phyloP scores from a whole-genome alignment of 1,140 invertebrate genomes.

The Theocolax elegans region DNA sequence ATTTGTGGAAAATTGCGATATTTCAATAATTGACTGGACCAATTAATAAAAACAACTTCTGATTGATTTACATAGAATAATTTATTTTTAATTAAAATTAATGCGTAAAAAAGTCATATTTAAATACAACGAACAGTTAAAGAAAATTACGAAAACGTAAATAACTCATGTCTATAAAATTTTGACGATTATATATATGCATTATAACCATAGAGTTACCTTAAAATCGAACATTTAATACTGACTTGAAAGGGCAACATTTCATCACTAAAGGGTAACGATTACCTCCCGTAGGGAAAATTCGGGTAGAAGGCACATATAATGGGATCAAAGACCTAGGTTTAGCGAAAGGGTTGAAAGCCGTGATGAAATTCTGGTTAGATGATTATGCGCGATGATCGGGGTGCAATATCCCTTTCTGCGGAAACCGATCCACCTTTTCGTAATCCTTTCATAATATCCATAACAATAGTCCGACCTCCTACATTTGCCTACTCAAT shows the following conservation, averaged over 20 bases:
- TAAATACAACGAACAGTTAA: too few species aligned
- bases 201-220: too few species aligned
- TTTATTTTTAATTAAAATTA: too few species aligned
- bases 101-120: too few species aligned
- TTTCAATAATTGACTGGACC: too few species aligned
- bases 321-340: background rate
- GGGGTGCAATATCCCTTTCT: constrained; percentile 19
- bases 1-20: too few species aligned
- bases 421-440: background rate
- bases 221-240: background rate
- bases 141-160: too few species aligned
- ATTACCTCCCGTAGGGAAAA: constrained; percentile 14
- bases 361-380: constrained; percentile 46
- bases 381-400: constrained; percentile 52
- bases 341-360: constrained; percentile 49
- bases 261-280: background rate
- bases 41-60: too few species aligned
- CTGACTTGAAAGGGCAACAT: background rate
- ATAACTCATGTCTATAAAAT: too few species aligned
- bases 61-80: too few species aligned
- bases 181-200: too few species aligned
- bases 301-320: constrained; percentile 16
- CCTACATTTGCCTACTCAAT: background rate
- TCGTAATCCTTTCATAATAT: constrained; percentile 22
- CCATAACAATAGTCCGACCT: background rate